Conservation (phyloP, 2,888 invertebrate genomes). For the Drosophila siamana region DNA sequence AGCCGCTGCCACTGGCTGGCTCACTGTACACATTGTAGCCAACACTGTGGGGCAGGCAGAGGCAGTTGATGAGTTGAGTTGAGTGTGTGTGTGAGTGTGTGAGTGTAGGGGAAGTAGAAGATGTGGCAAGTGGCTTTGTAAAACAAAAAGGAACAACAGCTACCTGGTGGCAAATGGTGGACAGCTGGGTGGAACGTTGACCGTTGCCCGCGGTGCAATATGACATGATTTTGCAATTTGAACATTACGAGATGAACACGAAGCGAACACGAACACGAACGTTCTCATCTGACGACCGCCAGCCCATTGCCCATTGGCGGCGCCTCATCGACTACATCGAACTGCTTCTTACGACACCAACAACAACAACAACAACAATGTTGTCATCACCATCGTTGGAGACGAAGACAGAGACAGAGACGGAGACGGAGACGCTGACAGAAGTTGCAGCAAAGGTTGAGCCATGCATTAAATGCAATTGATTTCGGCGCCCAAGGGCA, state of each 20-base stretch:
- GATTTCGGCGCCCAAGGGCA: slow-evolving; percentile 74
- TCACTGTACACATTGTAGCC: slow-evolving; percentile 71
- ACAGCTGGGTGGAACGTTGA: slow-evolving; percentile 47
- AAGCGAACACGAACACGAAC: slow-evolving; percentile 13
- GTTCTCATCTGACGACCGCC: slow-evolving; percentile 1
- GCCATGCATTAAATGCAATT: slow-evolving; percentile 74
- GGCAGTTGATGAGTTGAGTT: slow-evolving; percentile 35
- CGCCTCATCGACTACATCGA: slow-evolving; percentile 61
- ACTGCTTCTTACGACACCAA: slow-evolving; percentile 65
- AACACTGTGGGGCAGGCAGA: slow-evolving; percentile 65
- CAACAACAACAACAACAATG: slow-evolving; percentile 21
- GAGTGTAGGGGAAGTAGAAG: slow-evolving; percentile 13
- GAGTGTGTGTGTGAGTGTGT: not conserved
- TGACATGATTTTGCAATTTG: slow-evolving; percentile 81
- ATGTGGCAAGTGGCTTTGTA: slow-evolving; percentile 39
- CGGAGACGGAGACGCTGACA: too few relatives aligned
- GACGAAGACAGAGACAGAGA: too few relatives aligned
- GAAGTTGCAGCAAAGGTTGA: slow-evolving; percentile 43
- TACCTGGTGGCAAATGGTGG: slow-evolving; percentile 1
- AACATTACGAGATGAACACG: slow-evolving; percentile 65
- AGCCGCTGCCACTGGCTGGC: slow-evolving; percentile 44
- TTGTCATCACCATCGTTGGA: too few relatives aligned
- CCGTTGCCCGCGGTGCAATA: slow-evolving; percentile 62
- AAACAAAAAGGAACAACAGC: slow-evolving; percentile 20
- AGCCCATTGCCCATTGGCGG: slow-evolving; percentile 62